Evolutionary conservation across 2,888 invertebrate genomes (phyloP).

Genomic region (Phalera bucephala): DNA sequence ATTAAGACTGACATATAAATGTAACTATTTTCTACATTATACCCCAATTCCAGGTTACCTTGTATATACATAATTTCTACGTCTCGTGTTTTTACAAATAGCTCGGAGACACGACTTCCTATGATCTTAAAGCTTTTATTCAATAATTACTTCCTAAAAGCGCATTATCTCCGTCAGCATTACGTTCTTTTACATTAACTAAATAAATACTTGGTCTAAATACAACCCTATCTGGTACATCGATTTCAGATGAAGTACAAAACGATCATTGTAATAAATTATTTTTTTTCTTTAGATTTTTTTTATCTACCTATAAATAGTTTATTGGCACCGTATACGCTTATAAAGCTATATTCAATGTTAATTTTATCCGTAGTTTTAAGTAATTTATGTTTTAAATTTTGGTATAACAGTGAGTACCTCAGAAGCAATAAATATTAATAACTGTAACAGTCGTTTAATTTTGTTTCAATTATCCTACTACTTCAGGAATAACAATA

Average conservation of each 20-base stretch:
- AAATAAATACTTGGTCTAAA: slow-evolving; percentile 70
- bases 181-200: slow-evolving; percentile 47
- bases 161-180: slow-evolving; percentile 27
- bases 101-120: too few relatives aligned
- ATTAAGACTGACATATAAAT: too few relatives aligned
- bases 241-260: slow-evolving; percentile 28
- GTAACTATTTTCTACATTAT: too few relatives aligned
- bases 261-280: too few relatives aligned
- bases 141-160: slow-evolving; percentile 8
- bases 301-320: neutral
- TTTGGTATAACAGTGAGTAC: slow-evolving; percentile 10
- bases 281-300: neutral
- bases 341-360: slow-evolving; percentile 11
- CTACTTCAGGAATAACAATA: too few relatives aligned
- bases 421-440: slow-evolving; percentile 16
- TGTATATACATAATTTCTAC: too few relatives aligned
- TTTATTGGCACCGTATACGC: slow-evolving; percentile 10
- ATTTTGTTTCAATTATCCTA: neutral
- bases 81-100: too few relatives aligned
- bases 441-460: slow-evolving; percentile 6
- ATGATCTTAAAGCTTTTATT: slow-evolving; percentile 9
- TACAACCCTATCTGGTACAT: slow-evolving; percentile 58
- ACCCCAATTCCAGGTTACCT: too few relatives aligned
- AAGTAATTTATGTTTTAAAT: slow-evolving; percentile 5
- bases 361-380: slow-evolving; percentile 1